Evolutionary conservation across 1,140 invertebrate species (phyloP).

Genomic region (Periplaneta americana): DNA sequence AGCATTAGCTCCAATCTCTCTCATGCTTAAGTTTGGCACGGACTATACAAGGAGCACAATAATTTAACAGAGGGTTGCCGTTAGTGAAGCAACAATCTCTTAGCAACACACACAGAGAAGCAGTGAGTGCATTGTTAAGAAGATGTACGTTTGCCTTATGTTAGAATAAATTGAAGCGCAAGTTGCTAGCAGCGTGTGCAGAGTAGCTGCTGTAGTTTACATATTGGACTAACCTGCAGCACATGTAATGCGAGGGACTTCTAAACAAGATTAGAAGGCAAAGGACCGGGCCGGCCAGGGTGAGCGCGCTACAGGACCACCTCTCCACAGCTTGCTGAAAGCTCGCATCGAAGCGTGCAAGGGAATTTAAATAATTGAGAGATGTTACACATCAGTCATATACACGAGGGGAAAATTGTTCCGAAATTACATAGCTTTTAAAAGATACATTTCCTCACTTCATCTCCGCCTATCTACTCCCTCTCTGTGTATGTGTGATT

Average conservation of each 20-base stretch:
- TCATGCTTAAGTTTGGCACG: too few relatives aligned
- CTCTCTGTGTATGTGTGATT: too few relatives aligned
- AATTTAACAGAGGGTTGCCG: too few relatives aligned
- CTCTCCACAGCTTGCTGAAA: not conserved
- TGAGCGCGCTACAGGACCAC: not conserved
- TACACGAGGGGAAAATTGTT: not conserved
- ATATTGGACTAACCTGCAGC: not conserved
- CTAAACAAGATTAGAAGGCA: not conserved
- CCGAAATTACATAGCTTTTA: not conserved
- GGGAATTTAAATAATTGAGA: not conserved
- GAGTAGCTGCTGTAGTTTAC: not conserved
- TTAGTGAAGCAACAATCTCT: too few relatives aligned
- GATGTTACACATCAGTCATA: not conserved
- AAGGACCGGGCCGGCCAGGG: not conserved
- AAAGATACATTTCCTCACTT: not conserved
- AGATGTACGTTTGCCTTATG: not conserved
- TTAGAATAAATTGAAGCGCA: not conserved
- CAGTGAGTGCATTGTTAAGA: not conserved
- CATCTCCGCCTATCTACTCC: too few relatives aligned
- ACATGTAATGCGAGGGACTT: not conserved
- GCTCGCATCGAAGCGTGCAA: not conserved
- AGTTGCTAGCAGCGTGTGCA: not conserved
- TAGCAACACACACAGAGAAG: too few relatives aligned
- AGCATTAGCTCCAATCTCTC: too few relatives aligned
- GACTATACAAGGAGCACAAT: too few relatives aligned